These are phyloP conservation scores for Megastigmus dorsalis DNA, from an alignment of 2,888 invertebrate species.

Conservation along the genomic window DNA sequence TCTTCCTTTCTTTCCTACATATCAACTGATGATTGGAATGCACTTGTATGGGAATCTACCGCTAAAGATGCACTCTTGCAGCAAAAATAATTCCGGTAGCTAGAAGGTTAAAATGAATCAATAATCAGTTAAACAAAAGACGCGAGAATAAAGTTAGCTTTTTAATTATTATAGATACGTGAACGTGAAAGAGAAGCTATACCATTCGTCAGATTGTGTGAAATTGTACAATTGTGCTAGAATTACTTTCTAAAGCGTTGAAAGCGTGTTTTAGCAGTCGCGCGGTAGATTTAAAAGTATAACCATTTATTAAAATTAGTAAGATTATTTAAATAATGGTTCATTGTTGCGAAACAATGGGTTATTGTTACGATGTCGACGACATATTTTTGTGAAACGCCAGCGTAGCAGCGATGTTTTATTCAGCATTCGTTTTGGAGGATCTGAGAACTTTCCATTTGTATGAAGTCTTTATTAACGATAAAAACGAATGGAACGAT, in stretches of 20 bases:
- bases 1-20: no score
- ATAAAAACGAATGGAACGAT: neutral
- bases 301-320: slow-evolving; percentile 21
- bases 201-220: no score
- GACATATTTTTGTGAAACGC: slow-evolving; percentile 40
- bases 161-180: no score
- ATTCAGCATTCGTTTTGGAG: slow-evolving; percentile 34
- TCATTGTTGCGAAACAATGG: slow-evolving; percentile 47
- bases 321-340: slow-evolving; percentile 44
- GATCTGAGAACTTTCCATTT: slow-evolving; percentile 36
- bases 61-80: no score
- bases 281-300: slow-evolving; percentile 23
- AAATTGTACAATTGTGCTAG: no score
- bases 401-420: slow-evolving; percentile 24
- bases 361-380: slow-evolving; percentile 32
- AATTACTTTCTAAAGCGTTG: neutral
- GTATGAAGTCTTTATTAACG: slow-evolving; percentile 16
- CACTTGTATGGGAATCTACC: no score
- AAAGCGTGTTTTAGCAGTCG: slow-evolving; percentile 1
- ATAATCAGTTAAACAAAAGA: no score
- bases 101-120: no score
- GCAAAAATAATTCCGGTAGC: no score
- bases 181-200: no score
- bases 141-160: no score
- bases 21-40: no score